Conservation (phyloP, 2,113 vertebrate species). For the Cyrtonyx montezumae region DNA sequence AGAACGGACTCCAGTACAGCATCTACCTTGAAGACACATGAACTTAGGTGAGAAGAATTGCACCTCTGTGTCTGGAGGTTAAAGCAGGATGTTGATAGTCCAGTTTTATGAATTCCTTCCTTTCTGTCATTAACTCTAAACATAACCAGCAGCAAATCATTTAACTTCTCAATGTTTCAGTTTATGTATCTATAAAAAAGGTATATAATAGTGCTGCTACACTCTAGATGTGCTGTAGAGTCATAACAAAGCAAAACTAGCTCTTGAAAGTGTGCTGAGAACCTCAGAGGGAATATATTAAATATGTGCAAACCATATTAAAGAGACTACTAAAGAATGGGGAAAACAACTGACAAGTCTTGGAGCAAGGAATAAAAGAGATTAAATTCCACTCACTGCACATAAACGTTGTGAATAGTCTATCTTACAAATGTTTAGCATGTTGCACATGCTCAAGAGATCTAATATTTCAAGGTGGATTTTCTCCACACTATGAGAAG, state of each 20-base stretch:
- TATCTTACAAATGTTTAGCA: conserved; percentile 53
- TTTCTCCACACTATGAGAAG: conserved; percentile 27
- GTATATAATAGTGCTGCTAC: conserved; percentile 7
- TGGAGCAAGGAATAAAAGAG: conserved; percentile 54
- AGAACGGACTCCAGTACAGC: not conserved
- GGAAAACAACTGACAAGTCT: conserved; percentile 57
- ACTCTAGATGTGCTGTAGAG: not conserved
- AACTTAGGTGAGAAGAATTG: not conserved
- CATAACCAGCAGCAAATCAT: conserved; percentile 49
- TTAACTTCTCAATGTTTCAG: conserved; percentile 43
- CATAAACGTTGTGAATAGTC: conserved; percentile 49
- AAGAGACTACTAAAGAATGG: conserved; percentile 46
- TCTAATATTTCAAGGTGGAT: conserved; percentile 61
- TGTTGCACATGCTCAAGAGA: conserved; percentile 46
- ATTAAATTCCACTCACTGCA: conserved; percentile 63
- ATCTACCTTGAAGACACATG: not conserved
- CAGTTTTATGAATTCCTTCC: conserved; percentile 25
- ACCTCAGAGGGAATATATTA: conserved; percentile 62
- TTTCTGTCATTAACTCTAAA: conserved; percentile 9
- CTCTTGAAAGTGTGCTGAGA: conserved; percentile 50
- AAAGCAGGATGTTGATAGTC: not conserved
- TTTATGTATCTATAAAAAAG: conserved; percentile 47
- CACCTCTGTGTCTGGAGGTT: not conserved
- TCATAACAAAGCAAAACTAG: conserved; percentile 31
- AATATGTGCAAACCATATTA: conserved; percentile 60